phyloP scores from a whole-genome alignment of 1,140 invertebrate genomes.

The Phortica variegata region DNA sequence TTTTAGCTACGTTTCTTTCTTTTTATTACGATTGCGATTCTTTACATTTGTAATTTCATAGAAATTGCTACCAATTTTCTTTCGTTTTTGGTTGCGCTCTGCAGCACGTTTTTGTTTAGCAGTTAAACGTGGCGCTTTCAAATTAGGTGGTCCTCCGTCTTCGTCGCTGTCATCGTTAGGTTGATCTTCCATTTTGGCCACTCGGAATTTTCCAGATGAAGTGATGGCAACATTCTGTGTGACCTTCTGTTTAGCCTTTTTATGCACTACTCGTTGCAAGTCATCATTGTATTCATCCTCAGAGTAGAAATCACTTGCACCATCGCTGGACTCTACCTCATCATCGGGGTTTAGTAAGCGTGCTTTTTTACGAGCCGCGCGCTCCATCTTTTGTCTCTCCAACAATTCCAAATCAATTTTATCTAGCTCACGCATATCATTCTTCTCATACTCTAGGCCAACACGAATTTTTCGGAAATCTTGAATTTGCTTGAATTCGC shows the following conservation, averaged over 20 bases:
- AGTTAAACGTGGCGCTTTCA: conserved; percentile 62
- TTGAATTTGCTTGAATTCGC: conserved; percentile 62
- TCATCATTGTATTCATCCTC: conserved; percentile 61
- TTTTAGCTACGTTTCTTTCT: conserved; percentile 35
- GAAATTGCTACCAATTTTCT: conserved; percentile 90
- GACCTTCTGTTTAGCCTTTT: conserved; percentile 56
- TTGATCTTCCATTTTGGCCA: conserved; percentile 41
- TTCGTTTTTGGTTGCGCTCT: conserved; percentile 73
- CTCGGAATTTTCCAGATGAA: conserved; percentile 65
- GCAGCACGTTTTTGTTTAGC: conserved; percentile 76
- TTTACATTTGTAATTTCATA: conserved; percentile 93
- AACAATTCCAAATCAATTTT: conserved; percentile 60
- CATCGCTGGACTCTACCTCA: conserved; percentile 57
- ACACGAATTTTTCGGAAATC: conserved; percentile 81
- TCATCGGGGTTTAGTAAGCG: conserved; percentile 38
- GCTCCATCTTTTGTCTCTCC: conserved; percentile 59
- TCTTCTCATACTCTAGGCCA: conserved; percentile 68
- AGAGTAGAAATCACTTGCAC: conserved; percentile 65
- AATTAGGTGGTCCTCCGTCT: conserved; percentile 25
- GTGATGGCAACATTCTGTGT: conserved; percentile 56
- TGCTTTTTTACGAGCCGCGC: conserved; percentile 46
- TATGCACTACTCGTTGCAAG: conserved; percentile 51
- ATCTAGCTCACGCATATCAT: conserved; percentile 66
- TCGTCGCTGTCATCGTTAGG: conserved; percentile 57
- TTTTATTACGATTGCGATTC: conserved; percentile 62